These are phyloP conservation scores for Drosophila equinoxialis DNA, from an alignment of 1,140 invertebrate genomes.

Conservation along the genomic window DNA sequence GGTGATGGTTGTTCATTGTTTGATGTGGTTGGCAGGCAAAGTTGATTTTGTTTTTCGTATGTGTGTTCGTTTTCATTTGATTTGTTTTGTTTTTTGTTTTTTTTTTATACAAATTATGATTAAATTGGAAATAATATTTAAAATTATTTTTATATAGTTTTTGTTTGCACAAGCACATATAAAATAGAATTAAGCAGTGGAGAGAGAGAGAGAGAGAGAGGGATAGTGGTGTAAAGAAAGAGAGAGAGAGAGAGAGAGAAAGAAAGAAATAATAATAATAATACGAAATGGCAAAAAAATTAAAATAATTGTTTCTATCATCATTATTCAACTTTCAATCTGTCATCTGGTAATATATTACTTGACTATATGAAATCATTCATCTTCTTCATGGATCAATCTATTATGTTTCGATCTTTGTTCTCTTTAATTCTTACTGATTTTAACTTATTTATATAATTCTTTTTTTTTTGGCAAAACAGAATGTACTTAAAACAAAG, in stretches of 20 bases:
- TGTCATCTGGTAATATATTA: not conserved
- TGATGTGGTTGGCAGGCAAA: slow-evolving; percentile 16
- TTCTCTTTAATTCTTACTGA: slow-evolving; percentile 44
- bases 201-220: slow-evolving; percentile 68
- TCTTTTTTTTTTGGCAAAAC: slow-evolving; percentile 13
- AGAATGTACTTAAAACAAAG: slow-evolving; percentile 7
- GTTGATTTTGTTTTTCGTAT: slow-evolving; percentile 50
- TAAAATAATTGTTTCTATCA: slow-evolving; percentile 5
- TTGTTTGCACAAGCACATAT: slow-evolving; percentile 68
- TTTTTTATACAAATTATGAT: slow-evolving; percentile 14
- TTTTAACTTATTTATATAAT: slow-evolving; percentile 68
- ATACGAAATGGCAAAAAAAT: slow-evolving; percentile 13
- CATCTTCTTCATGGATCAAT: too few relatives aligned
- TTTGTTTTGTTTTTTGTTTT: not conserved
- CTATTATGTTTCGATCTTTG: slow-evolving; percentile 22
- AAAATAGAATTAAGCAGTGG: slow-evolving; percentile 53
- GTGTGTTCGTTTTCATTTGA: not conserved
- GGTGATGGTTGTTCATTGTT: slow-evolving; percentile 13
- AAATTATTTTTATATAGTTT: slow-evolving; percentile 34
- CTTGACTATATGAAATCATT: too few relatives aligned
- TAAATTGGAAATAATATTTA: slow-evolving; percentile 41
- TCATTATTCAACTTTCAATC: slow-evolving; percentile 14
- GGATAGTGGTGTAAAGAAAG: slow-evolving; percentile 64
- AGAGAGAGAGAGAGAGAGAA: slow-evolving; percentile 61
- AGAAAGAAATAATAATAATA: slow-evolving; percentile 35